Conservation (phyloP, 2,888 invertebrate genomes). For the Dicyrtomina minuta region DNA sequence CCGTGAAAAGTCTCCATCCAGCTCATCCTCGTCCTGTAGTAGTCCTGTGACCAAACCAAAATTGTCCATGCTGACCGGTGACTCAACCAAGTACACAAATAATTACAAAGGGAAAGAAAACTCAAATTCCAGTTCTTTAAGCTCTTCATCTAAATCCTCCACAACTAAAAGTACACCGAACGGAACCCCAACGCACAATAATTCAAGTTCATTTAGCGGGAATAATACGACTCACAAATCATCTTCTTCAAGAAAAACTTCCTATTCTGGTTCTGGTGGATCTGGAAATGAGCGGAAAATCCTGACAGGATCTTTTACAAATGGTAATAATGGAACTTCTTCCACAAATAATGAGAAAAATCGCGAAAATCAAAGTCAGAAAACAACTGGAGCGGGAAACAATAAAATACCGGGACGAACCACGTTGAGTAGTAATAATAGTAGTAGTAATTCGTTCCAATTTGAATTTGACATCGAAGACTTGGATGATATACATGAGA, state of each 20-base stretch:
- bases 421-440: neutral
- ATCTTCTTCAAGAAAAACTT: neutral
- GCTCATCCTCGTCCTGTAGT: slow-evolving; percentile 47
- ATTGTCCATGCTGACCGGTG: neutral
- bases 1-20: slow-evolving; percentile 27
- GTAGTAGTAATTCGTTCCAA: slow-evolving; percentile 22
- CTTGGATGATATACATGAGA: slow-evolving; percentile 37
- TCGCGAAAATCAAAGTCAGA: neutral
- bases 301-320: slow-evolving; percentile 15
- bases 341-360: no score
- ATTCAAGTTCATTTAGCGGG: neutral
- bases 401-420: neutral
- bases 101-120: slow-evolving; percentile 44
- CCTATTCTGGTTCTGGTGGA: no score
- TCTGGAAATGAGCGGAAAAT: slow-evolving; percentile 19
- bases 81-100: slow-evolving; percentile 28
- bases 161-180: slow-evolving; percentile 40
- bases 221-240: neutral
- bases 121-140: slow-evolving; percentile 14
- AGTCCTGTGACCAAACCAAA: slow-evolving; percentile 47
- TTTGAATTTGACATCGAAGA: slow-evolving; percentile 44
- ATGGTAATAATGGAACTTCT: neutral
- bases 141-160: slow-evolving; percentile 31
- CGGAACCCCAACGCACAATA: slow-evolving; percentile 38
- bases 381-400: neutral